A percentile compares a stretch with the other conserved stretches of the same genome.
These are phyloP conservation scores for Harmothoe impar DNA, from an alignment of 2,888 invertebrate species.

Conservation along the genomic window DNA sequence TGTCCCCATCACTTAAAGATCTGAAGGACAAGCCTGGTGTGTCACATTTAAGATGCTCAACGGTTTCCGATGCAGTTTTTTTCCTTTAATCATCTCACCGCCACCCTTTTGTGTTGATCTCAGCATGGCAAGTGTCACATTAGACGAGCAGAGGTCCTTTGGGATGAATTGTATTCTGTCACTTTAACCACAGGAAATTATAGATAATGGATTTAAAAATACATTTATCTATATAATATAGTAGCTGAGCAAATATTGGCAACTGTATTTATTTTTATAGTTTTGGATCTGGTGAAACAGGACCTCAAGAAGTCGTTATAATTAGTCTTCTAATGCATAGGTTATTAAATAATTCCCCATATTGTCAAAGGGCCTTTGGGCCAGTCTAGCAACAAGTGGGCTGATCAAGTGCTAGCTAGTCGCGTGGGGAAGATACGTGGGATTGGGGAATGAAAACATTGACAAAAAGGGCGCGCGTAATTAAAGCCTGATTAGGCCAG, in stretches of 20 bases:
- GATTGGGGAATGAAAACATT: conserved; percentile 39
- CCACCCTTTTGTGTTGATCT: conserved; percentile 17
- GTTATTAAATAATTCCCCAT: too few relatives aligned
- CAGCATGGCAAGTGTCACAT: neutral
- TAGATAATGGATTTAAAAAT: too few relatives aligned
- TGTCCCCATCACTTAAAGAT: neutral
- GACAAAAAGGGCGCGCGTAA: conserved; percentile 3
- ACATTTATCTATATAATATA: too few relatives aligned
- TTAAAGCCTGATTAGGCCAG: neutral
- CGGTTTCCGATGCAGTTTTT: conserved; percentile 1
- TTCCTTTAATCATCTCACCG: neutral
- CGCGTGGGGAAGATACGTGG: conserved; percentile 35
- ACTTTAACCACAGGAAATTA: too few relatives aligned
- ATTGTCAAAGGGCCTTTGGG: too few relatives aligned
- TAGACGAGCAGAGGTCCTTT: neutral
- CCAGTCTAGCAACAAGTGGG: too few relatives aligned
- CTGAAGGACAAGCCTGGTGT: neutral
- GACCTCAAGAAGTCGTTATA: too few relatives aligned
- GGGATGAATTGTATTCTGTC: too few relatives aligned
- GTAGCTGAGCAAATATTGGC: too few relatives aligned
- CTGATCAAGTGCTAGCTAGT: conserved; percentile 13
- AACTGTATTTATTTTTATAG: too few relatives aligned
- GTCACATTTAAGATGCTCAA: neutral
- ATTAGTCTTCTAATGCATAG: too few relatives aligned
- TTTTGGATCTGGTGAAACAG: too few relatives aligned